Evolutionary conservation across 92 coral and sea anemone species (phyloP), one percentile per base, ranked within the genome.

Genomic region (Diadumene lineata): DNA sequence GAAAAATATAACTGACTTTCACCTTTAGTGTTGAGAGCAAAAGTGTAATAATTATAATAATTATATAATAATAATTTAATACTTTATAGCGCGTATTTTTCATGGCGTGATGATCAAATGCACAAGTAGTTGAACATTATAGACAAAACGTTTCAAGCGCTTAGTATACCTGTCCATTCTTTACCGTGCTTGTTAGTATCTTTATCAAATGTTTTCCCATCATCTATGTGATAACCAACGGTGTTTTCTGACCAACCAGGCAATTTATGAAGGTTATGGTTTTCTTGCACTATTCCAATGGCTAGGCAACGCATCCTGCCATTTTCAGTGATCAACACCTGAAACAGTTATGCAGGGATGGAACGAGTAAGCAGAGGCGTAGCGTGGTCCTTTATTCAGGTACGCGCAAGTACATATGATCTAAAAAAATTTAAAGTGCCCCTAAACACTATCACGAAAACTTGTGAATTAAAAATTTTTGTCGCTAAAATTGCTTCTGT

Each of bases 201-300:
- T 16, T 34, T 50, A 31, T 80, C 85, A 65, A 64, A 80, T 46
- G 73, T 72, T 48, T 29, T 72, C 11, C 79, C 85, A 27, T 72
- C 85, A 34, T 80, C 85, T 25, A 80, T 64, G 31, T 80, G 85
- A 34, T 72, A 80, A 16, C 84, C 84, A 18, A 69, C 84, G 9
- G 84, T 71, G 30, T 60, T 57, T 3, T 51, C 69, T 43, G n/a
- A 16, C 67, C 67, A 50, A 1, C 60, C 78, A n/a, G 66, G 79
- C 25, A 61, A 21, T 44, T 48, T 25, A 64, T 80, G 78, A 44
- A 43, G n/a, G 22, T 27, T 33, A 33, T 80, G 69, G 15, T 44
- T 33, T 0, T 46, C 56, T 32, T 56, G 31, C 21, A 80, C 85
- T 1, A 80, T 43, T 31, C 85, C 85, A 23, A 80, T 53, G 17